These are phyloP conservation scores for Thomomys bottae DNA, from an alignment of 2,113 vertebrate genomes.

Conservation along the genomic window DNA sequence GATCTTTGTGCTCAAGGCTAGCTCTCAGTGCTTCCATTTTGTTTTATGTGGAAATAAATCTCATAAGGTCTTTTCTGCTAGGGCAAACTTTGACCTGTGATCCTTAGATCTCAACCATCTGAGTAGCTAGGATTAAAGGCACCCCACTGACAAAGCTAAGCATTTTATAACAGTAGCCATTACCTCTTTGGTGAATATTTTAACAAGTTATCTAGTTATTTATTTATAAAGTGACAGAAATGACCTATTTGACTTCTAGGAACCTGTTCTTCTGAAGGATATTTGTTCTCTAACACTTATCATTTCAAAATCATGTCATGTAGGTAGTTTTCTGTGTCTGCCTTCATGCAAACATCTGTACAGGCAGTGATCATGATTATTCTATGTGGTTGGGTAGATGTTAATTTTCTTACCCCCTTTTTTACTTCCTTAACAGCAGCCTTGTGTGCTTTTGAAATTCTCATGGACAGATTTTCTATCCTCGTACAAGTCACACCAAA, in stretches of 20 bases:
- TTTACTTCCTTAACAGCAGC: conserved; percentile 32
- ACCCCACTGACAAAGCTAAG: background rate
- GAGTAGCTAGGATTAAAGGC: no score
- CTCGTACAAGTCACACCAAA: conserved; percentile 11
- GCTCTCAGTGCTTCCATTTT: no score
- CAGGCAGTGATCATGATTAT: background rate
- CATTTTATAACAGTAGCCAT: background rate
- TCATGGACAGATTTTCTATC: background rate
- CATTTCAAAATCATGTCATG: background rate
- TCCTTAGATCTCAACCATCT: no score
- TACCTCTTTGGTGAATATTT: background rate
- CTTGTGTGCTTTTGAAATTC: conserved; percentile 11
- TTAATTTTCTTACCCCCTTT: background rate
- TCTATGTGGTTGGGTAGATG: background rate
- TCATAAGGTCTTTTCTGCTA: no score
- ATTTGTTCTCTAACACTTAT: background rate
- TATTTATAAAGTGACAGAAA: background rate
- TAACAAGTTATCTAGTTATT: background rate
- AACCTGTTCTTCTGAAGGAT: background rate
- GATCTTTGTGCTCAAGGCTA: no score
- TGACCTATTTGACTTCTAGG: background rate
- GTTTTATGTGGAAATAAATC: no score
- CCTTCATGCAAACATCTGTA: background rate
- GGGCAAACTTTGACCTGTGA: no score
- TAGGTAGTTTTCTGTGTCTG: background rate